These are phyloP conservation scores for Gastracanthus pulcherrimus DNA, from an alignment of 2,888 invertebrate species.

Conservation along the genomic window DNA sequence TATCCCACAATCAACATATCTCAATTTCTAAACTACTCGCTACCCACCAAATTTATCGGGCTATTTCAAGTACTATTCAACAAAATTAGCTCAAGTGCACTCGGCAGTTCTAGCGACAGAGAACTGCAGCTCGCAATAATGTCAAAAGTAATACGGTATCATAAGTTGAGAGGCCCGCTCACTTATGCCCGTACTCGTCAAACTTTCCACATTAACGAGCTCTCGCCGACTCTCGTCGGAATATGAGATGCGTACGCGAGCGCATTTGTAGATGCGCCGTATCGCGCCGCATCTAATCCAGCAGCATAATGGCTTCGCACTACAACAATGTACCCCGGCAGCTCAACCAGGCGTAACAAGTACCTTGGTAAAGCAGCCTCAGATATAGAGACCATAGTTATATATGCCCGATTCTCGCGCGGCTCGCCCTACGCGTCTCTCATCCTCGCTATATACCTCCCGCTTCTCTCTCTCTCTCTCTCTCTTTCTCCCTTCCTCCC, in stretches of 20 bases:
- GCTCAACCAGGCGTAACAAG: conserved; percentile 64
- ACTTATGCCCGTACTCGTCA: conserved; percentile 12
- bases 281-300: conserved; percentile 28
- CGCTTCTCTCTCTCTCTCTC: conserved; percentile 28
- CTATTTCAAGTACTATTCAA: too few species aligned
- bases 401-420: conserved; percentile 16
- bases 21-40: too few species aligned
- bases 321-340: conserved; percentile 60
- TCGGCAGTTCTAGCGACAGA: too few species aligned
- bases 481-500: too few species aligned
- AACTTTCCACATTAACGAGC: conserved; percentile 29
- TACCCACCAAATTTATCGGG: too few species aligned
- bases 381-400: conserved; percentile 6
- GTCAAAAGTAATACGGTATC: too few species aligned
- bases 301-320: conserved; percentile 48
- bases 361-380: conserved; percentile 47
- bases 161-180: too few species aligned
- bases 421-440: not conserved
- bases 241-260: conserved; percentile 16
- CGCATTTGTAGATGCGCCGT: not conserved
- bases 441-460: not conserved
- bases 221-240: conserved; percentile 17
- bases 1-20: too few species aligned
- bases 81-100: too few species aligned
- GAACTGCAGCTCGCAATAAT: too few species aligned